Evolutionary conservation across 2,888 invertebrate species (phyloP), one percentile per base, ranked within the genome.

Genomic region (Drosophila dives): DNA sequence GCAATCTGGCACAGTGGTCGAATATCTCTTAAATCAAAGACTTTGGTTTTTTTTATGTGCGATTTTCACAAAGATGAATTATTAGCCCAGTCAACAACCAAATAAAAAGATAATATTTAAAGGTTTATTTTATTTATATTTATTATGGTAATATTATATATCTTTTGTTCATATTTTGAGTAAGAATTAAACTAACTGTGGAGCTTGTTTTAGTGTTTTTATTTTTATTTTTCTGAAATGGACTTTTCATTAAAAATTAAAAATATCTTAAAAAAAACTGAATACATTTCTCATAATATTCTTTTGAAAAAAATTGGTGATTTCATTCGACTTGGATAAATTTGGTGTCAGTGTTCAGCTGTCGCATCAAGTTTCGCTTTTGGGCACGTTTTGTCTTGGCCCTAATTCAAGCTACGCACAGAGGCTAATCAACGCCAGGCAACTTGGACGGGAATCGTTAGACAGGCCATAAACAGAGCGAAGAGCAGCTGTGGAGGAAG

Each of bases 341-440:
- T 66, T 67, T 55, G 48, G 38, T 51, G 49, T 29, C 69, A 79
- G 64, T 70, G 79, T 78, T 75, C 65, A 72, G 79, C 85, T 72
- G 81, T 72, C 74, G 73, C 78, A 73, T 75, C 82, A 79, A 84
- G 83, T 89, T 86, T 86, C 79, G 89, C 89, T 84, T 81, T 82
- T 85, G 89, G 87, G 87, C 84, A 84, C 84, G 84, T 84, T 89
- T 89, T 84, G 84, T 84, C 84, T 84, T 84, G 89, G 87, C 80
- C 87, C 89, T 89, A 84, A 84, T 84, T 84, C 89, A 71, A 77
- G 79, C 86, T 77, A 72, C 84, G 78, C 84, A 82, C 85, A 80
- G 88, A 77, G 85, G 86, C 90, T 86, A 90, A 86, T 90, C 86
- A 86, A 89, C 90, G 90, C 90, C 88, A 87, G 75, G 83, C 90